Evolutionary conservation across 1,140 invertebrate species (phyloP).

Genomic region (Calephelis virginiensis): DNA sequence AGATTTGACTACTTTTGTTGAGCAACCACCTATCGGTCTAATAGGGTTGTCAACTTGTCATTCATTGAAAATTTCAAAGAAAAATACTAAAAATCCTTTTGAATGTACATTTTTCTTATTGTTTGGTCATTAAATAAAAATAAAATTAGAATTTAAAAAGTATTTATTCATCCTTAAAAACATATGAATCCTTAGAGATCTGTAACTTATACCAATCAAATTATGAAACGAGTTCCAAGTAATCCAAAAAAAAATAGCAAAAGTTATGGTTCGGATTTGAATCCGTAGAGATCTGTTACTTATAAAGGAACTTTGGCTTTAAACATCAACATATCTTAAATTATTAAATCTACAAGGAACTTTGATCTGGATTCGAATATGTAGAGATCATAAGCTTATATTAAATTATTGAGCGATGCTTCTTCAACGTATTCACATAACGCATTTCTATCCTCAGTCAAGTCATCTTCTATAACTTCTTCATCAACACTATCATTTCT

Average conservation of each 20-base stretch:
- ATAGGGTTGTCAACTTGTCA: not conserved
- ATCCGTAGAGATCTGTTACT: too few relatives aligned
- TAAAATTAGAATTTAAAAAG: too few relatives aligned
- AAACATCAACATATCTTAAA: too few relatives aligned
- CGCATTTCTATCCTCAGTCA: not conserved
- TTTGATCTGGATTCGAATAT: too few relatives aligned
- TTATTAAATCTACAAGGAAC: not conserved
- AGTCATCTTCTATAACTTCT: not conserved
- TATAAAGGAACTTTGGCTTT: too few relatives aligned
- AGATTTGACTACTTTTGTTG: not conserved
- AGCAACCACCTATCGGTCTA: not conserved
- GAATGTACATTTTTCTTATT: too few relatives aligned
- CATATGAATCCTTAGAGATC: too few relatives aligned
- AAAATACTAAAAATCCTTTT: not conserved
- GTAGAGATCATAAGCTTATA: not conserved
- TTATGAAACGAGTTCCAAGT: too few relatives aligned
- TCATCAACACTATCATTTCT: not conserved
- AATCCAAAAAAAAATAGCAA: too few relatives aligned
- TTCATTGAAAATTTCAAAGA: not conserved
- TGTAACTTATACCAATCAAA: too few relatives aligned
- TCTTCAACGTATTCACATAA: not conserved
- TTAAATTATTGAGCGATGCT: not conserved
- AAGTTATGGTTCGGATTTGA: too few relatives aligned
- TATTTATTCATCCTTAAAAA: too few relatives aligned
- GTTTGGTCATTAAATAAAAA: not conserved